These are phyloP conservation scores for Acronicta psi DNA, from an alignment of 2,888 invertebrate genomes.

Conservation along the genomic window DNA sequence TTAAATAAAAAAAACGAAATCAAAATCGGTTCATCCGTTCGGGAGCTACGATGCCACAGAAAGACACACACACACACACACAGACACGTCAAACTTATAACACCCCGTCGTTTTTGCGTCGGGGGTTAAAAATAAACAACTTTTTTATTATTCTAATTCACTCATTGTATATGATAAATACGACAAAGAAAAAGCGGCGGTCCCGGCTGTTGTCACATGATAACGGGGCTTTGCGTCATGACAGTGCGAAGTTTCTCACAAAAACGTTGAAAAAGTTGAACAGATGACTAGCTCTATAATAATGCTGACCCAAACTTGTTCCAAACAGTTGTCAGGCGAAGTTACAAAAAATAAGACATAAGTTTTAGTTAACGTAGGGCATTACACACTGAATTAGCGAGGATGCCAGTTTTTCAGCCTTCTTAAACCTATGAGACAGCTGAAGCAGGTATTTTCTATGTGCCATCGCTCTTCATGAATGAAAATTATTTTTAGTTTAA, in stretches of 20 bases:
- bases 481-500: too few relatives aligned
- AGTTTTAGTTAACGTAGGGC: neutral
- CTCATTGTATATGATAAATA: constrained; percentile 41
- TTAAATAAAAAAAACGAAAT: too few relatives aligned
- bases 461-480: too few relatives aligned
- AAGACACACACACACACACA: too few relatives aligned
- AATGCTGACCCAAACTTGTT: constrained; percentile 49
- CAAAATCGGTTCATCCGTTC: too few relatives aligned
- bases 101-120: too few relatives aligned
- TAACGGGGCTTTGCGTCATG: constrained; percentile 51
- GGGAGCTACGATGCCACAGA: too few relatives aligned
- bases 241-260: constrained; percentile 46
- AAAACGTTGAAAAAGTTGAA: constrained; percentile 51
- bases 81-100: too few relatives aligned
- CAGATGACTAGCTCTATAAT: constrained; percentile 49
- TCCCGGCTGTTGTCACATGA: constrained; percentile 49
- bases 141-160: constrained; percentile 35
- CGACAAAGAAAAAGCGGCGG: constrained; percentile 46
- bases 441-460: too few relatives aligned
- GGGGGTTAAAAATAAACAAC: constrained; percentile 1
- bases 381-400: too few relatives aligned
- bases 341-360: constrained; percentile 10
- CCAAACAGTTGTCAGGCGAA: constrained; percentile 31
- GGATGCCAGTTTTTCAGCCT: too few relatives aligned
- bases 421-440: too few relatives aligned